These are phyloP conservation scores for Mycteria americana DNA, from an alignment of 2,797 vertebrate genomes.

Conservation along the genomic window DNA sequence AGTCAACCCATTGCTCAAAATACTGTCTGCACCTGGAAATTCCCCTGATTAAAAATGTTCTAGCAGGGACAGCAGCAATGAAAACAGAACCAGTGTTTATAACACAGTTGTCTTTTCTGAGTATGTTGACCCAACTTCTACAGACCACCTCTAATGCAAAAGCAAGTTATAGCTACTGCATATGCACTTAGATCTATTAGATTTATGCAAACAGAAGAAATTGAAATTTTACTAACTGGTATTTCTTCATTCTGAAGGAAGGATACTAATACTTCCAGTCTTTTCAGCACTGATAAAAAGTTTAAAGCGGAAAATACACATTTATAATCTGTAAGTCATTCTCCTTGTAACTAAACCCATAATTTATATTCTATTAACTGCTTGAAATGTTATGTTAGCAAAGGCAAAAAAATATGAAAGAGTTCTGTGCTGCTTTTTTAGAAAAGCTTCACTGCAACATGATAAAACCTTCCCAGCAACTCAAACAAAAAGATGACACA, in stretches of 20 bases:
- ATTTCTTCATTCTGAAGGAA: neutral
- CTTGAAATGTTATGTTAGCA: neutral
- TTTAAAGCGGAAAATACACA: neutral
- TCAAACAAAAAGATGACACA: conserved; percentile 15
- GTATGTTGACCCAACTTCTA: neutral
- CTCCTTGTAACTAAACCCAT: neutral
- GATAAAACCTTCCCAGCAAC: neutral
- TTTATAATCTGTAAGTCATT: neutral
- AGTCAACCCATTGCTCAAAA: neutral
- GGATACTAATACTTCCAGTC: neutral
- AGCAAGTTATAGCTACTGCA: neutral
- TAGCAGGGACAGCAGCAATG: too few relatives aligned
- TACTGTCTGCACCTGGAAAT: neutral
- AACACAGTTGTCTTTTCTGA: neutral
- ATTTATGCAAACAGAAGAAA: neutral
- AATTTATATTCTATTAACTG: neutral
- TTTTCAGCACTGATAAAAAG: neutral
- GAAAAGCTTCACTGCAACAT: neutral
- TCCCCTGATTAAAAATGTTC: neutral
- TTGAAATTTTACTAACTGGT: neutral
- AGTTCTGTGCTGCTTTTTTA: neutral
- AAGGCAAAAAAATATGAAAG: neutral
- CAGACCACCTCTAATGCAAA: neutral
- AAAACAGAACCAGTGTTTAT: neutral
- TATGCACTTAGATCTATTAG: neutral